Percentiles rank a stretch among this genome's conserved stretches.
phyloP scores from a whole-genome alignment of 2,113 vertebrate genomes.

The Passer domesticus region DNA sequence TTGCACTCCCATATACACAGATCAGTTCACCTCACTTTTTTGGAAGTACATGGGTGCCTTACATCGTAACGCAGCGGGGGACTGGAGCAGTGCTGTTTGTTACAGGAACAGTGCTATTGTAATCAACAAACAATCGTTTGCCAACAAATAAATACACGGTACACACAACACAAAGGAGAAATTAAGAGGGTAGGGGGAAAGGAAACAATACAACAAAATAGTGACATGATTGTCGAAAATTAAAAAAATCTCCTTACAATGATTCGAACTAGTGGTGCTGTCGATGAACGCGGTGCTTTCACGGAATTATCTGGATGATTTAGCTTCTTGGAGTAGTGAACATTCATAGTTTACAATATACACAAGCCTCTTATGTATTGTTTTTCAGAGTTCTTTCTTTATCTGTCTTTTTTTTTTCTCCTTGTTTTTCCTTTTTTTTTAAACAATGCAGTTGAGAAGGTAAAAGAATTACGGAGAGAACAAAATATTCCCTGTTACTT shows the following conservation, averaged over 20 bases:
- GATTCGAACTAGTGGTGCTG: constrained; percentile 90
- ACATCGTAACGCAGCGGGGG: constrained; percentile 75
- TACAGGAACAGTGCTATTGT: constrained; percentile 91
- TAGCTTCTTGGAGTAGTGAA: constrained; percentile 71
- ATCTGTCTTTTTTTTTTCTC: constrained; percentile 10
- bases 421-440: constrained; percentile 34
- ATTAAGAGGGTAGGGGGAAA: constrained; percentile 34
- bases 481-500: constrained; percentile 73
- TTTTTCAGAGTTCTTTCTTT: constrained; percentile 60
- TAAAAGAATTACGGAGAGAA: constrained; percentile 73
- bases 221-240: constrained; percentile 98
- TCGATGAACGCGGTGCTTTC: constrained; percentile 59
- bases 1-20: constrained; percentile 86
- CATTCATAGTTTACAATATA: constrained; percentile 82
- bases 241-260: constrained; percentile 89
- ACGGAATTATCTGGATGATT: constrained; percentile 71
- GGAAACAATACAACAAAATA: constrained; percentile 77
- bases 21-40: constrained; percentile 82
- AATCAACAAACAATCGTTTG: constrained; percentile 97
- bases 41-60: constrained; percentile 76
- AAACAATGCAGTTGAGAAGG: constrained; percentile 77
- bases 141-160: constrained; percentile 99
- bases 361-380: constrained; percentile 76
- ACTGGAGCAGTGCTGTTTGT: constrained; percentile 93
- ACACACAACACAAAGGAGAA: constrained; percentile 86